Evolutionary conservation across 1,140 invertebrate species (phyloP).

Genomic region (Pachypsylla venusta): DNA sequence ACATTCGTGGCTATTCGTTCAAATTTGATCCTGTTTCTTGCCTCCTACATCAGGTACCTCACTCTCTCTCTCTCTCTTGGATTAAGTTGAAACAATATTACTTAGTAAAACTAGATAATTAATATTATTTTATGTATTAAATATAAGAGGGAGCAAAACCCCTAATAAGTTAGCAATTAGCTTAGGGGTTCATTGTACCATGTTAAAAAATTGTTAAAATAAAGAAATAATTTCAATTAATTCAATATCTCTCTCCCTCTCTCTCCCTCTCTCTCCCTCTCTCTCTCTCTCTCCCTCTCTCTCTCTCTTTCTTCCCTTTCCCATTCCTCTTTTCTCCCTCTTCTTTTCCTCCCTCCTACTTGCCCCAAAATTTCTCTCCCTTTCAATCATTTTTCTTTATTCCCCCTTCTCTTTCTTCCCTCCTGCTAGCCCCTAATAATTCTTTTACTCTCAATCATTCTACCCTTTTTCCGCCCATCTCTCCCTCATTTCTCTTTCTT

Average conservation of each 20-base stretch:
- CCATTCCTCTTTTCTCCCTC: slow-evolving; percentile 6
- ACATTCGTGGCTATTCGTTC: too few relatives aligned
- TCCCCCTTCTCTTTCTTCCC: slow-evolving; percentile 20
- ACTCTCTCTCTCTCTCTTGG: too few relatives aligned
- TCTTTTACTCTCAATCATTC: neutral
- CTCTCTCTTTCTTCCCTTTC: neutral
- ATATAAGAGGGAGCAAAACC: too few relatives aligned
- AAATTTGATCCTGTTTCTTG: too few relatives aligned
- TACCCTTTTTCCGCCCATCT: neutral
- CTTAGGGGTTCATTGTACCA: too few relatives aligned
- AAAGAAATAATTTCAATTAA: neutral
- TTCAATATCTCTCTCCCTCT: slow-evolving; percentile 2
- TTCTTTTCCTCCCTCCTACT: slow-evolving; percentile 11
- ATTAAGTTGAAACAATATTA: too few relatives aligned
- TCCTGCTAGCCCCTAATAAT: slow-evolving; percentile 4
- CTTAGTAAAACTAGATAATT: too few relatives aligned
- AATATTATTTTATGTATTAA: too few relatives aligned
- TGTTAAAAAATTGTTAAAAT: too few relatives aligned
- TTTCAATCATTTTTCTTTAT: neutral
- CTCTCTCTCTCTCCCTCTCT: neutral
- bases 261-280: neutral
- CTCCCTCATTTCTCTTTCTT: neutral
- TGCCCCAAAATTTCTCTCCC: slow-evolving; percentile 12
- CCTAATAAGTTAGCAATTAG: too few relatives aligned
- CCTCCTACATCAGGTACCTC: too few relatives aligned